Evolutionary conservation across 1,140 invertebrate genomes (phyloP).

Genomic region (Drosophila eugracilis): DNA sequence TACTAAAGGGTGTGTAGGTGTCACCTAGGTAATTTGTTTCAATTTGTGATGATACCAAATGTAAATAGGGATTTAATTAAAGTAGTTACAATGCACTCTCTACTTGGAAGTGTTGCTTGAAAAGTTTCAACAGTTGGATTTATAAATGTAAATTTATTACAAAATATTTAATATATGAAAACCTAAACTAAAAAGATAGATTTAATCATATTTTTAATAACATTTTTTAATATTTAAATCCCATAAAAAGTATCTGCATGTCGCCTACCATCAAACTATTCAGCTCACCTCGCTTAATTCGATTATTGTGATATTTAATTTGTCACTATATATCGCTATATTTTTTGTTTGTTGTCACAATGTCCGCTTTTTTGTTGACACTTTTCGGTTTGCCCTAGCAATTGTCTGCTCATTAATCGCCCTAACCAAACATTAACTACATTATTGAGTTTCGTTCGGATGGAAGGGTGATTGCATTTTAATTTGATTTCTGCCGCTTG

Average conservation of each 20-base stretch:
- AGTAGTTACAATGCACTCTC: not conserved
- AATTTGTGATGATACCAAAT: no score
- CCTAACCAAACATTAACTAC: slow-evolving; percentile 53
- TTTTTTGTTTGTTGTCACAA: slow-evolving; percentile 40
- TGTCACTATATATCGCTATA: slow-evolving; percentile 14
- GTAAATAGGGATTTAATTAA: not conserved
- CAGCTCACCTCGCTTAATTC: slow-evolving; percentile 6
- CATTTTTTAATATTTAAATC: no score
- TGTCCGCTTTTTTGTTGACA: slow-evolving; percentile 48
- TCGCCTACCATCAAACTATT: not conserved
- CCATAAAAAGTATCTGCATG: not conserved
- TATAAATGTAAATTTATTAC: no score
- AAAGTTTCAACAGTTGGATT: no score
- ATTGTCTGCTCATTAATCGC: slow-evolving; percentile 58
- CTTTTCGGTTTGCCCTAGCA: slow-evolving; percentile 49
- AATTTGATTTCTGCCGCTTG: slow-evolving; percentile 56
- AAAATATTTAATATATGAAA: no score
- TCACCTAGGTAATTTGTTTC: not conserved
- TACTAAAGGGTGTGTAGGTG: not conserved
- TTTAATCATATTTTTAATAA: no score
- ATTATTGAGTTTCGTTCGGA: slow-evolving; percentile 46
- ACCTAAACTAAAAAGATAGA: no score
- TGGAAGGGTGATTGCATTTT: slow-evolving; percentile 50
- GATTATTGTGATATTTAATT: slow-evolving; percentile 48
- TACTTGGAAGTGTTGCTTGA: no score